Evolutionary conservation across 2,797 vertebrate genomes (phyloP).

Genomic region (Crenichthys baileyi): DNA sequence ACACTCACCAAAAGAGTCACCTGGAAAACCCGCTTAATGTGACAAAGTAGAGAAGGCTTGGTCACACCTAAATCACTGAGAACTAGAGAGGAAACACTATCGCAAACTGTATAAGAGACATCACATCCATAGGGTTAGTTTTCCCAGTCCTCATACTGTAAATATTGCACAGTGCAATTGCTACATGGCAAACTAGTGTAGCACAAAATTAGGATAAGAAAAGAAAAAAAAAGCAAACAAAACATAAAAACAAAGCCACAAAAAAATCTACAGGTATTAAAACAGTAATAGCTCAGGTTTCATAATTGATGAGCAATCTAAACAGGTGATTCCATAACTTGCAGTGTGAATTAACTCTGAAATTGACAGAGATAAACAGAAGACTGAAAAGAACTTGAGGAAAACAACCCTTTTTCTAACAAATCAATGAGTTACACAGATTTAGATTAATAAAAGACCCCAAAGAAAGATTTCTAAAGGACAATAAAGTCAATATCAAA

Average conservation of each 20-base stretch:
- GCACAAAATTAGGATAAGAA: slow-evolving; percentile 90
- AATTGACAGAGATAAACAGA: slow-evolving; percentile 80
- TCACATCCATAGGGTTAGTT: slow-evolving; percentile 97
- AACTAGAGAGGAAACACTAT: slow-evolving; percentile 99
- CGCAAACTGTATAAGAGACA: slow-evolving; percentile 99
- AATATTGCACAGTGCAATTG: slow-evolving; percentile 99
- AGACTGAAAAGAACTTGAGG: slow-evolving; percentile 67
- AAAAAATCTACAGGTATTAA: slow-evolving; percentile 88
- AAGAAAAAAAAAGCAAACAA: slow-evolving; percentile 84
- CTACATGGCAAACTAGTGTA: slow-evolving; percentile 99
- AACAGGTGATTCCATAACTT: slow-evolving; percentile 94
- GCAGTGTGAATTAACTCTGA: slow-evolving; percentile 97
- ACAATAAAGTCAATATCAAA: slow-evolving; percentile 77
- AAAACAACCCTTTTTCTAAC: slow-evolving; percentile 79
- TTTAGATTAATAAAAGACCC: slow-evolving; percentile 89
- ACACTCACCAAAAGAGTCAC: slow-evolving; percentile 99
- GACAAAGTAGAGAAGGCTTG: slow-evolving; percentile 99
- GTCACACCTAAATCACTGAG: slow-evolving; percentile 99
- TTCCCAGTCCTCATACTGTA: slow-evolving; percentile 99
- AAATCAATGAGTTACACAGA: slow-evolving; percentile 86
- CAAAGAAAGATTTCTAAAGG: slow-evolving; percentile 89
- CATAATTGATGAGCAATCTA: slow-evolving; percentile 87
- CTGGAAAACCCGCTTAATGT: slow-evolving; percentile 99
- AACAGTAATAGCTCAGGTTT: slow-evolving; percentile 94
- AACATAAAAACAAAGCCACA: slow-evolving; percentile 81